A percentile compares a stretch with the other conserved stretches of the same genome.
Evolutionary conservation across 2,113 vertebrate species (phyloP).

Genomic region (Holacanthus passer): DNA sequence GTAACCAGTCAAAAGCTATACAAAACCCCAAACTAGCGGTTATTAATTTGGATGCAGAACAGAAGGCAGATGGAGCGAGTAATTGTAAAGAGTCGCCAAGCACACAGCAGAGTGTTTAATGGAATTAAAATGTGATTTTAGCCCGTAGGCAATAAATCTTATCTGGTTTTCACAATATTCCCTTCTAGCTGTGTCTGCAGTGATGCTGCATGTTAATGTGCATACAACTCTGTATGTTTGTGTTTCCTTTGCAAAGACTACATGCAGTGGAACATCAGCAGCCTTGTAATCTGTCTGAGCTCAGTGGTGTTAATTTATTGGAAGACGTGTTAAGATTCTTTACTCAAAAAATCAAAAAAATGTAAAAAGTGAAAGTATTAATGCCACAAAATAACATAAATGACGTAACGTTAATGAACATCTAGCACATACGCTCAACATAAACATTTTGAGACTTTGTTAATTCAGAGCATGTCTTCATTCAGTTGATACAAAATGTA

Average conservation of each 20-base stretch:
- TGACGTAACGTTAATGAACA: too few relatives aligned
- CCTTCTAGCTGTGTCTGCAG: slow-evolving; percentile 2
- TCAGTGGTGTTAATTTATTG: not conserved
- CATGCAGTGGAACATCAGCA: not conserved
- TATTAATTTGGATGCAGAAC: slow-evolving; percentile 76
- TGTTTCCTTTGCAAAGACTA: not conserved
- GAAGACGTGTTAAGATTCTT: not conserved
- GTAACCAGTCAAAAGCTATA: slow-evolving; percentile 53
- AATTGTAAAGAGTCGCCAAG: slow-evolving; percentile 78
- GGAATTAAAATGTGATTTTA: slow-evolving; percentile 70
- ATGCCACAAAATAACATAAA: not conserved
- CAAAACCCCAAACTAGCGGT: slow-evolving; percentile 66
- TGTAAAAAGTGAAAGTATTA: not conserved
- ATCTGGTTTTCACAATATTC: slow-evolving; percentile 37
- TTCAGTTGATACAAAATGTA: too few relatives aligned
- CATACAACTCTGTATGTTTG: not conserved
- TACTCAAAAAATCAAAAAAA: too few relatives aligned
- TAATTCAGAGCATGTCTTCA: too few relatives aligned
- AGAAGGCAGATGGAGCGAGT: slow-evolving; percentile 77
- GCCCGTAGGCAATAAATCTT: slow-evolving; percentile 66
- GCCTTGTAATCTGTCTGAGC: not conserved
- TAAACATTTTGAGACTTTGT: too few relatives aligned
- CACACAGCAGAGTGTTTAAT: slow-evolving; percentile 74
- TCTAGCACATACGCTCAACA: too few relatives aligned
- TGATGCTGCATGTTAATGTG: not conserved